Evolutionary conservation across 2,888 invertebrate genomes (phyloP).

Genomic region (Xylophagus ater): DNA sequence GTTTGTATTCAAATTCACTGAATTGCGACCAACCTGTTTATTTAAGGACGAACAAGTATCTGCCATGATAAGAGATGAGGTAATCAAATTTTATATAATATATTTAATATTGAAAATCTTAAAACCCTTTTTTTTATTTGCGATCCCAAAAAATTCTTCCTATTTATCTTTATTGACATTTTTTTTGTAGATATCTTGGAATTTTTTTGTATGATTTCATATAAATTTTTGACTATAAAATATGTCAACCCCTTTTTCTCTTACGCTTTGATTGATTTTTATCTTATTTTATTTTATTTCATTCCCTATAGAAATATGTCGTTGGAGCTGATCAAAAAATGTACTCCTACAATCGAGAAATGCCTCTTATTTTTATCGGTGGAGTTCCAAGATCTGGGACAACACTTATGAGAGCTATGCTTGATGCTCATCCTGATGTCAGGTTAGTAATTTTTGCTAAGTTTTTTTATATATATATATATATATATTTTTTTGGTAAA

Average conservation of each 20-base stretch:
- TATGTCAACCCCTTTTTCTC: background rate
- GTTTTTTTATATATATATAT: too few relatives aligned
- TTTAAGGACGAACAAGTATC: conserved; percentile 33
- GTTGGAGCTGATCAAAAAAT: conserved; percentile 51
- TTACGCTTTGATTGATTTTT: background rate
- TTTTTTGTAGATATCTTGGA: too few relatives aligned
- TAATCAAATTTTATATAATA: conserved; percentile 19
- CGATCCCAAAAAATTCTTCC: background rate
- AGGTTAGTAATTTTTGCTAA: too few relatives aligned
- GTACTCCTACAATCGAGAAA: conserved; percentile 70
- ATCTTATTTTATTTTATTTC: conserved; percentile 13
- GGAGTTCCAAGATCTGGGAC: conserved; percentile 97
- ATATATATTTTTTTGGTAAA: too few relatives aligned
- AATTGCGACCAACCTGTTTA: conserved; percentile 36
- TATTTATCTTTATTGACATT: conserved; percentile 5
- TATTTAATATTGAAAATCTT: background rate
- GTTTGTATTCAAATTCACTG: conserved; percentile 39
- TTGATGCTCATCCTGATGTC: conserved; percentile 95
- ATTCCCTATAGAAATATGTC: conserved; percentile 45
- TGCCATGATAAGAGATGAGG: conserved; percentile 35
- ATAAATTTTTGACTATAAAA: background rate
- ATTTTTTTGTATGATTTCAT: too few relatives aligned
- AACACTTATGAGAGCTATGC: conserved; percentile 93
- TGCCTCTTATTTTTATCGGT: conserved; percentile 94
- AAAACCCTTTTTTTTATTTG: conserved; percentile 2